Evolutionary conservation across 2,888 invertebrate species (phyloP).

Genomic region (Cristatella mucedo): DNA sequence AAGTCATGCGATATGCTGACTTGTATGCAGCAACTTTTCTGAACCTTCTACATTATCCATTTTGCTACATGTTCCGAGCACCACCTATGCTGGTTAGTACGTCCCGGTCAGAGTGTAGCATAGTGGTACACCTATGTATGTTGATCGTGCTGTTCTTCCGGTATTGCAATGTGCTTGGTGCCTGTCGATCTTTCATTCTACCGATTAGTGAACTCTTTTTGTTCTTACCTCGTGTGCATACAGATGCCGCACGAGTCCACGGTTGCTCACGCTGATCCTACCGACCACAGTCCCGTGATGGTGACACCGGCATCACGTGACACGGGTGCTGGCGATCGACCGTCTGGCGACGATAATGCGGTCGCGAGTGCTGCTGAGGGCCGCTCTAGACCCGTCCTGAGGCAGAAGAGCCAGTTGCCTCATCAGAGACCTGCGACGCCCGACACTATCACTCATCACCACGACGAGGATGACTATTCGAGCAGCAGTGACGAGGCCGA

Average conservation of each 20-base stretch:
- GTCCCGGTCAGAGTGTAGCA: too few relatives aligned
- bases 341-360: too few relatives aligned
- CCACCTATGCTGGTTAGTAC: conserved; percentile 73
- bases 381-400: too few relatives aligned
- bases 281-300: too few relatives aligned
- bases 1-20: conserved; percentile 83
- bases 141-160: too few relatives aligned
- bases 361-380: not conserved
- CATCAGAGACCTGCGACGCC: conserved; percentile 62
- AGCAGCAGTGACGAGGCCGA: conserved; percentile 42
- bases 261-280: conserved; percentile 73
- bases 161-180: too few relatives aligned
- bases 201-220: too few relatives aligned
- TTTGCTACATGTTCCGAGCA: conserved; percentile 95
- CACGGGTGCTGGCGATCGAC: too few relatives aligned
- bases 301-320: too few relatives aligned
- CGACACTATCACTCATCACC: conserved; percentile 70
- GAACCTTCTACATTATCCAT: conserved; percentile 92
- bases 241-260: conserved; percentile 94
- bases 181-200: too few relatives aligned
- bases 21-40: conserved; percentile 82
- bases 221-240: too few relatives aligned
- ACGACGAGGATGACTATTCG: conserved; percentile 83
- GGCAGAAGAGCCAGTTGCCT: not conserved
- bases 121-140: too few relatives aligned